Conservation (phyloP, 2,113 vertebrate genomes). For the Girardinichthys multiradiatus region DNA sequence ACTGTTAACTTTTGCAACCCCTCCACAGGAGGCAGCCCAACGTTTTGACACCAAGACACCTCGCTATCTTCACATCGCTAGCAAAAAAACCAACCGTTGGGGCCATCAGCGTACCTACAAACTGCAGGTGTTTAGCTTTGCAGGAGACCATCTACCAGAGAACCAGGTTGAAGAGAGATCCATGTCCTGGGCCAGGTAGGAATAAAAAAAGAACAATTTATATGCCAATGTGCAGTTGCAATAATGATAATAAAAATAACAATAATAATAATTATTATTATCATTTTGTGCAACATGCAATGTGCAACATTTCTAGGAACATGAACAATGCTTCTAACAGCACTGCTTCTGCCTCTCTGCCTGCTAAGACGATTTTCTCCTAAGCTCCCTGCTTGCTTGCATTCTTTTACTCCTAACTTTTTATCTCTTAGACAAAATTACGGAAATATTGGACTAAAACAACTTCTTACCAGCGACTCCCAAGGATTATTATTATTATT, state of each 20-base stretch:
- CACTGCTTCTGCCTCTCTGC: too few species aligned
- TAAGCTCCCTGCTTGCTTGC: too few species aligned
- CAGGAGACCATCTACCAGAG: constrained; percentile 87
- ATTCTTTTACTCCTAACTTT: too few species aligned
- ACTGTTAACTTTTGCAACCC: neutral
- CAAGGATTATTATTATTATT: too few species aligned
- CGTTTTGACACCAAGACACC: constrained; percentile 79
- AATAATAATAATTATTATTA: too few species aligned
- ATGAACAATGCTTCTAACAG: too few species aligned
- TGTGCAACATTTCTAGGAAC: too few species aligned
- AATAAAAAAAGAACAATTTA: neutral
- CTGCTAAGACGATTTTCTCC: too few species aligned
- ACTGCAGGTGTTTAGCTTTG: constrained; percentile 86
- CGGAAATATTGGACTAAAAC: too few species aligned
- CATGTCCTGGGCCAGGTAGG: constrained; percentile 95
- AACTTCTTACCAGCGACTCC: too few species aligned
- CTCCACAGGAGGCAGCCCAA: constrained; percentile 83
- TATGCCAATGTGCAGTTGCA: neutral
- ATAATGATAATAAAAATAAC: neutral
- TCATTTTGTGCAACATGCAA: too few species aligned
- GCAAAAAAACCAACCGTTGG: constrained; percentile 87
- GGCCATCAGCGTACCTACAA: constrained; percentile 90
- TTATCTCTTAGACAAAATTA: too few species aligned
- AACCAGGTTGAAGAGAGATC: constrained; percentile 83
- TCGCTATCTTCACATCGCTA: constrained; percentile 88